Base-by-base conservation (phyloP, 2,797 vertebrate genomes). In the Falco columbarius region DNA sequence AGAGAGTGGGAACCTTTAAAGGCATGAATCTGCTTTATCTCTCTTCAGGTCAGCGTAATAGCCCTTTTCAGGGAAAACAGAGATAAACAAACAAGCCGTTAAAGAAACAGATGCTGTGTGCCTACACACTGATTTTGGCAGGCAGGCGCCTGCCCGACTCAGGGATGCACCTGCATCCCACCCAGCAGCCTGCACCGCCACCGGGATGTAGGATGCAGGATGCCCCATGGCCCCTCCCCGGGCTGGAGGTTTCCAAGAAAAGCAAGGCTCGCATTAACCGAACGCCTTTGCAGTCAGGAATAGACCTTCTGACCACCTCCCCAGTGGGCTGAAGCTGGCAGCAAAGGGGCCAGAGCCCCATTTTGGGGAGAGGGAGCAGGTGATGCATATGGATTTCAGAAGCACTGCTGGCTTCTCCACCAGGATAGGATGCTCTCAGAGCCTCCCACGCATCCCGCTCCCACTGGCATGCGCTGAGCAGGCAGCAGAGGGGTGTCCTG, bases 61-160 rank as follows among this genome's bases (percentile, higher is more conserved):
- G 61, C 15, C 49, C 81, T 92, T 89, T 81, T 66, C 40, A 61
- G 59, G 47, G 73, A 75, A 94, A 86, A 68, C 7, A 0, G 6
- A 84, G 81, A 65, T n/a, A 86, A 80, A 89, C 46, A 71, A 92
- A 52, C 17, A 40, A 85, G 32, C 63, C 46, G 26, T 66, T 86
- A 42, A 23, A 70, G 75, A 82, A 89, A 55, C 18, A 71, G 67
- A 54, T 59, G 81, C 32, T 0, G 0, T 13, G 49, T 47, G 38
- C 62, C 49, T 12, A 7, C 65, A 26, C 1, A 1, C 34, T 40
- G 54, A 4, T 52, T 72, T 67, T 76, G 61, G 86, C 87, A 82
- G 49, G 10, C 9, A 4, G 55, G 46, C 0, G 1, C 59, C 61
- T 49, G 46, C 27, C 42, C 1, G 0, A 52, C 40, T 14, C 46